Conservation (phyloP, 2,888 invertebrate species). For the Lasius fuliginosus region DNA sequence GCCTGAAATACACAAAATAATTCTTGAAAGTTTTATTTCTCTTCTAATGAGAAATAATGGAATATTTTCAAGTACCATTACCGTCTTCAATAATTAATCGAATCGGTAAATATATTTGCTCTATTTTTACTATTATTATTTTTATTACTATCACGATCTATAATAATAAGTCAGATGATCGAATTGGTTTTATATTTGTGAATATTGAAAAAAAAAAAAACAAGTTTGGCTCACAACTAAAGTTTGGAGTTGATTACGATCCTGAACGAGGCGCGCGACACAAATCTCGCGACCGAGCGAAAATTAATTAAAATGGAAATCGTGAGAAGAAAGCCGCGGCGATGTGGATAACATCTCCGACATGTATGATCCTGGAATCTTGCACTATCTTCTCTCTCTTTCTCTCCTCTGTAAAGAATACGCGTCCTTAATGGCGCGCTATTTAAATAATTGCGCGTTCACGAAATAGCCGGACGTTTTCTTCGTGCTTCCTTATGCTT, state of each 20-base stretch:
- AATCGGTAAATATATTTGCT: background rate
- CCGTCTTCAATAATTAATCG: background rate
- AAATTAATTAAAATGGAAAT: slow-evolving; percentile 57
- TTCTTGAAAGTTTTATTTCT: background rate
- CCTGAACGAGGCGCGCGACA: background rate
- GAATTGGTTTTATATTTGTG: background rate
- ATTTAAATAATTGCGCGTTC: slow-evolving; percentile 52
- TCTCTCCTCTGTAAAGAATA: background rate
- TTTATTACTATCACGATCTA: background rate
- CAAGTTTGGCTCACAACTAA: background rate
- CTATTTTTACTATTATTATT: background rate
- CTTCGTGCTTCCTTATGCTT: slow-evolving; percentile 11
- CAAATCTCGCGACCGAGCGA: background rate
- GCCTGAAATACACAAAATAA: background rate
- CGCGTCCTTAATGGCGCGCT: slow-evolving; percentile 21
- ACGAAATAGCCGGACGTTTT: slow-evolving; percentile 39
- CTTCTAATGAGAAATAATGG: background rate
- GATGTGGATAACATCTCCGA: slow-evolving; percentile 24
- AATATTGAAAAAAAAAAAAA: background rate
- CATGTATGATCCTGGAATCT: slow-evolving; percentile 30
- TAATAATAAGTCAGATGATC: background rate
- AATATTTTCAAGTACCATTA: background rate
- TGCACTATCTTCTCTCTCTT: background rate
- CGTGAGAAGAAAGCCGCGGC: slow-evolving; percentile 16
- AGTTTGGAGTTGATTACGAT: background rate